phyloP scores from a whole-genome alignment of 2,113 vertebrate species.

The Podocnemis expansa region DNA sequence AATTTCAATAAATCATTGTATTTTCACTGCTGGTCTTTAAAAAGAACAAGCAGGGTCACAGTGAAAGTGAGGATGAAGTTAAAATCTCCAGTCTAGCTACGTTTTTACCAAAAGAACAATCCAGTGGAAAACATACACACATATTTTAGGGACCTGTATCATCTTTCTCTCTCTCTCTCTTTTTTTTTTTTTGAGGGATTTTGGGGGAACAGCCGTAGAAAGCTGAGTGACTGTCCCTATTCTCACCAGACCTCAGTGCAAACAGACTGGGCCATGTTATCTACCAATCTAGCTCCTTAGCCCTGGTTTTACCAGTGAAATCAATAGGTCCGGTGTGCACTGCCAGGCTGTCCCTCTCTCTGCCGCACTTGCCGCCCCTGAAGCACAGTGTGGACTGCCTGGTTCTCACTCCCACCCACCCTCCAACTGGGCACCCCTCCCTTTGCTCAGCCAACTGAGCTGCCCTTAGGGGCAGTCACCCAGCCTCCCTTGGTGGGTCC shows the following conservation, averaged over 20 bases:
- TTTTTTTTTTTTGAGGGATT: neutral
- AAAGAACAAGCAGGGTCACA: neutral
- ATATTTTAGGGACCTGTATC: no score
- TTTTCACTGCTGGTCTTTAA: neutral
- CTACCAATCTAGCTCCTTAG: neutral
- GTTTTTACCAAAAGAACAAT: neutral
- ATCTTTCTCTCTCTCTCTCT: no score
- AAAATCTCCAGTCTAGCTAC: neutral
- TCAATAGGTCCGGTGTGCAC: neutral
- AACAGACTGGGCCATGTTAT: neutral
- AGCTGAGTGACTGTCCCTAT: neutral
- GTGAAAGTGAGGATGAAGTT: neutral
- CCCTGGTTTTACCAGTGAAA: neutral
- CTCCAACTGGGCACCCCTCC: neutral
- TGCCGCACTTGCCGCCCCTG: neutral
- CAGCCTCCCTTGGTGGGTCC: neutral
- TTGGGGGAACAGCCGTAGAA: neutral
- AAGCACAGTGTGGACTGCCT: no score
- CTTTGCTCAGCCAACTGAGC: neutral
- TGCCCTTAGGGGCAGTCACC: no score
- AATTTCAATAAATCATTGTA: neutral
- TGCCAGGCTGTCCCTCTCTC: neutral
- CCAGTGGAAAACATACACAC: neutral
- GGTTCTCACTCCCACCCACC: no score
- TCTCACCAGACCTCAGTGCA: neutral